A percentile compares a stretch with the other conserved stretches of the same genome.
Evolutionary conservation across 2,888 invertebrate species (phyloP).

Genomic region (Tenthredo notha): DNA sequence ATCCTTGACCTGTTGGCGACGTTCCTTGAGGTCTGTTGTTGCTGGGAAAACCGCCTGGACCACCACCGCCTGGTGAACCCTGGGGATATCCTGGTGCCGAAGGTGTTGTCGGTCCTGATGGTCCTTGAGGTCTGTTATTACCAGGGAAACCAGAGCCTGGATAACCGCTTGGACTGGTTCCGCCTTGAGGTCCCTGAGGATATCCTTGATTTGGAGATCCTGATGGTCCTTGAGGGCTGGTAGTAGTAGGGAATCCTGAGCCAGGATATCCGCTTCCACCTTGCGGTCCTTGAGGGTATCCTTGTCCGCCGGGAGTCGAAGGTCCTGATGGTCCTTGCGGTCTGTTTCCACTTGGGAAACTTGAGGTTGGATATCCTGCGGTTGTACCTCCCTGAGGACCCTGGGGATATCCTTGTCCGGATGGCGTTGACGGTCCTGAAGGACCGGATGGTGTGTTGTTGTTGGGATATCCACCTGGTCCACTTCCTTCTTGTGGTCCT

Average conservation of each 20-base stretch:
- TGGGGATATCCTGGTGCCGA: conserved; percentile 64
- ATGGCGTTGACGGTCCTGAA: conserved; percentile 67
- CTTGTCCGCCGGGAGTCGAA: conserved; percentile 65
- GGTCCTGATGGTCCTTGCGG: conserved; percentile 64
- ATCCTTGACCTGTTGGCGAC: conserved; percentile 64
- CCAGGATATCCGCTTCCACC: conserved; percentile 53
- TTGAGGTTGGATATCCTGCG: conserved; percentile 52
- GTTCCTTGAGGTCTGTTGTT: conserved; percentile 58
- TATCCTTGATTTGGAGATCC: conserved; percentile 61
- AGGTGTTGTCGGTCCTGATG: conserved; percentile 71
- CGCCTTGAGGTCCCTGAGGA: conserved; percentile 33
- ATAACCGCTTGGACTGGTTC: conserved; percentile 53
- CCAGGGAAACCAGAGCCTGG: conserved; percentile 56
- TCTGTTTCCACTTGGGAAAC: conserved; percentile 51
- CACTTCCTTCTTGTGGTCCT: conserved; percentile 36
- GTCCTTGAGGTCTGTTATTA: conserved; percentile 61
- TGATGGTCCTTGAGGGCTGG: conserved; percentile 65
- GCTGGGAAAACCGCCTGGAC: conserved; percentile 39
- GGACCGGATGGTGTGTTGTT: conserved; percentile 61
- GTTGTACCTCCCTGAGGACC: conserved; percentile 57
- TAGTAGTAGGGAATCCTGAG: neutral
- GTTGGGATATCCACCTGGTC: conserved; percentile 61
- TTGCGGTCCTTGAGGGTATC: conserved; percentile 56
- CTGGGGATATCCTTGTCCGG: conserved; percentile 58
- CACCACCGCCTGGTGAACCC: conserved; percentile 51